Evolutionary conservation across 2,797 vertebrate species (phyloP).

Genomic region (Sebastes iracundus): DNA sequence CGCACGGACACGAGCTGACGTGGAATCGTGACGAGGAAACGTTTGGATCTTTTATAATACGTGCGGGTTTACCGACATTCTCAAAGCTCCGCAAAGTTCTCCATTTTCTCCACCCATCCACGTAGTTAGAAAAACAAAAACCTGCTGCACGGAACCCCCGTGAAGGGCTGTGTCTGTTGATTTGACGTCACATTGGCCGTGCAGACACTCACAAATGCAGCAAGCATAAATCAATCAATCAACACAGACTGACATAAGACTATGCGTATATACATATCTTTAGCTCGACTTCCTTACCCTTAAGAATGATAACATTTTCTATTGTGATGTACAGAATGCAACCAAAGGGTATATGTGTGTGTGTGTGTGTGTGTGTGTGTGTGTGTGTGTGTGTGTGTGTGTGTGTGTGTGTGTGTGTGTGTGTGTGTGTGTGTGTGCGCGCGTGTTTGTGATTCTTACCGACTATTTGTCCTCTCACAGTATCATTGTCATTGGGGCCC

Average conservation of each 20-base stretch:
- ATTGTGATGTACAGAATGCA: not conserved
- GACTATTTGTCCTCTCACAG: slow-evolving; percentile 96
- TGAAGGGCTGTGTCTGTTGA: too few species aligned
- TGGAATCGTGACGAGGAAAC: too few species aligned
- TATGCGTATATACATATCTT: not conserved
- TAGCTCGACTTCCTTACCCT: not conserved
- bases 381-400: not conserved
- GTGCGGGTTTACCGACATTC: too few species aligned
- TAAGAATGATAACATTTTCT: not conserved
- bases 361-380: not conserved
- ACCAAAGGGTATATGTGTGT: not conserved
- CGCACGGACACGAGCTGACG: too few species aligned
- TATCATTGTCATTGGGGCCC: slow-evolving; percentile 96
- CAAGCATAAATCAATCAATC: too few species aligned
- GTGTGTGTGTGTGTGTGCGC: not conserved
- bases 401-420: not conserved
- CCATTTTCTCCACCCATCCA: too few species aligned
- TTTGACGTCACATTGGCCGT: too few species aligned
- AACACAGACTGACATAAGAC: not conserved
- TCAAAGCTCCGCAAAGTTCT: too few species aligned
- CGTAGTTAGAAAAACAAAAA: too few species aligned
- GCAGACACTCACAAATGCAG: too few species aligned
- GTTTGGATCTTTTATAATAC: too few species aligned
- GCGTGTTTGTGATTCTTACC: slow-evolving; percentile 83
- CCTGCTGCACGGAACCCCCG: too few species aligned